Evolutionary conservation across 1,140 invertebrate species (phyloP).

Genomic region (Polypedilum vanderplanki): DNA sequence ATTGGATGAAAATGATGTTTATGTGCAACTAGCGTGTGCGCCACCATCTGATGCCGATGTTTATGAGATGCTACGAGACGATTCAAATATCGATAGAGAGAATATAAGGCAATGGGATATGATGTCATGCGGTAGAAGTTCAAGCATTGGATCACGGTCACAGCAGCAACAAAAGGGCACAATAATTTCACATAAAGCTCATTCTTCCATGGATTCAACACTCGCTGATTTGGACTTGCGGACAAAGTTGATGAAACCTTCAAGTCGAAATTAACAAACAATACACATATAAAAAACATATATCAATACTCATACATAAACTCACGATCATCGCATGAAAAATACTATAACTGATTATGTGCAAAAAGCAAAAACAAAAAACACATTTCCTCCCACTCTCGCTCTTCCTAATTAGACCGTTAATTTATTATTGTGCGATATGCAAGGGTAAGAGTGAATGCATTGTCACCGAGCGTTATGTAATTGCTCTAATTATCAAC

Average conservation of each 20-base stretch:
- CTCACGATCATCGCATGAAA: neutral
- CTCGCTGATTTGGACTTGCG: neutral
- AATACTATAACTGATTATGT: no score
- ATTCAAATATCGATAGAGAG: slow-evolving; percentile 62
- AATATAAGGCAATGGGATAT: slow-evolving; percentile 80
- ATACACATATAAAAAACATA: neutral
- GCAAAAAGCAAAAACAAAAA: no score
- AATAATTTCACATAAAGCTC: neutral
- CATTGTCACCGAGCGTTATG: neutral
- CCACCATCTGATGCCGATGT: slow-evolving; percentile 35
- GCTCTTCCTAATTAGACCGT: neutral
- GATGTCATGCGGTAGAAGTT: slow-evolving; percentile 64
- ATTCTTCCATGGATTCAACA: neutral
- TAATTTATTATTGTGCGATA: neutral
- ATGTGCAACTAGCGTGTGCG: slow-evolving; percentile 49
- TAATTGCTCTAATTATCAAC: neutral
- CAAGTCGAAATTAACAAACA: neutral
- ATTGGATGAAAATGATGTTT: slow-evolving; percentile 50
- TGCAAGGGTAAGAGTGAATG: neutral
- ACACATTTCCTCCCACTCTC: neutral
- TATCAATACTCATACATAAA: neutral
- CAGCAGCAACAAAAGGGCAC: slow-evolving; percentile 6
- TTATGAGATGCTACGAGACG: slow-evolving; percentile 41
- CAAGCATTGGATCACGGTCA: slow-evolving; percentile 28
- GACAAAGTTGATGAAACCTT: neutral